Base-by-base conservation (phyloP, 1,140 invertebrate genomes). In the Atta colombica region DNA sequence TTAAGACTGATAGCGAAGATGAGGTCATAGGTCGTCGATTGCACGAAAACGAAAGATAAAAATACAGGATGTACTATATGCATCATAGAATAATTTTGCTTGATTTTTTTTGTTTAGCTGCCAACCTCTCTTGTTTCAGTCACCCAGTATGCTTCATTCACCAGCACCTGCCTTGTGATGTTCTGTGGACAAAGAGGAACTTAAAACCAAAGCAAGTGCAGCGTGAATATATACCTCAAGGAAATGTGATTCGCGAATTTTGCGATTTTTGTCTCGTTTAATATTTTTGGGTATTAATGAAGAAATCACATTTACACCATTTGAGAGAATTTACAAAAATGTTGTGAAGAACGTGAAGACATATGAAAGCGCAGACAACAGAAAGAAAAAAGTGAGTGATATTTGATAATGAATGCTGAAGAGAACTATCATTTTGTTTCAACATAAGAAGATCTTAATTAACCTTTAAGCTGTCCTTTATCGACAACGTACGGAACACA, bases 121-220 rank as follows among this genome's bases (percentile, higher is more conserved):
- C 95, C 94, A 96, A 98, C 98, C 98, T 98, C 98, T 97, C 97
- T 97, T 95, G 97, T 98, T 96, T 98, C 97, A 95, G 97, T 97
- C 96, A 98, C 97, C 98, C 98, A 98, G 96, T 98, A 97, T 94
- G 97, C 98, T 97, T 98, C 98, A 96, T 98, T 98, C 96, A 98
- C 97, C 96, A 98, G 98, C 96, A 98, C 97, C 96, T 98, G 97
- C 97, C 98, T 97, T 96, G 98, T 98, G 97, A 98, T 98, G 96
- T 98, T 98, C 98, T 98, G 97, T 96, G 96, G 95, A 96, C 95
- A 95, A 94, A 95, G 91, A 93, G 90, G 90, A 89, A 90, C 93
- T 95, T 95, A 94, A 95, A 94, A 94, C 92, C 90, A 90, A 89
- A 77, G 84, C 84, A 91, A 88, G 39, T 84, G 69, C 25, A 74